Evolutionary conservation across 2,797 vertebrate genomes (phyloP).

Genomic region (Spheniscus humboldti): DNA sequence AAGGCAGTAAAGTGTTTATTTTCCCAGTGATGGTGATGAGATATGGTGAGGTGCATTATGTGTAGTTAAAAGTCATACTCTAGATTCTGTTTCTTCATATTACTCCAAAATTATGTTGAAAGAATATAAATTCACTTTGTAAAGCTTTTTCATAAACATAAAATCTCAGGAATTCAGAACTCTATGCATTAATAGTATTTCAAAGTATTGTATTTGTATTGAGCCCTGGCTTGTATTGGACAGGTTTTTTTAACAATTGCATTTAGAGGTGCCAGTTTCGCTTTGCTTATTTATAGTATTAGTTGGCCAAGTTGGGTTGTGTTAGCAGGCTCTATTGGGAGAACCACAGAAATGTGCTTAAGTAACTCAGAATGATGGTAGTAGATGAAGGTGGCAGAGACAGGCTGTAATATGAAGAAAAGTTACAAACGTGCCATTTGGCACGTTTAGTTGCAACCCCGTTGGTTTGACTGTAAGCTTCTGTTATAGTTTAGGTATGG

Average conservation of each 20-base stretch:
- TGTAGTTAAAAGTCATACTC: neutral
- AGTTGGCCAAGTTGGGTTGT: neutral
- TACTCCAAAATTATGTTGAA: neutral
- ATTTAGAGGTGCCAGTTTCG: neutral
- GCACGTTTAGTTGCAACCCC: fast-evolving
- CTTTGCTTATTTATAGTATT: neutral
- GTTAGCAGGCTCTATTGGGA: neutral
- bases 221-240: neutral
- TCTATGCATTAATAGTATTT: neutral
- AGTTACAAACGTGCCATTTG: neutral
- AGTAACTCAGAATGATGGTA: neutral
- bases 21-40: neutral
- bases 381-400: neutral
- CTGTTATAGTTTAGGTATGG: neutral
- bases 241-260: neutral
- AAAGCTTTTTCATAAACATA: neutral
- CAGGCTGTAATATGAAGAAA: neutral
- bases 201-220: neutral
- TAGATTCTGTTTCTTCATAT: neutral
- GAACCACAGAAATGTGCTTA: neutral
- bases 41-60: neutral
- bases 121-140: neutral
- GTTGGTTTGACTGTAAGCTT: neutral
- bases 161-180: neutral
- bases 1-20: neutral